Evolutionary conservation across 37 sponge, comb jelly and placozoan genomes (phyloP).

Genomic region (Mnemiopsis leidyi): DNA sequence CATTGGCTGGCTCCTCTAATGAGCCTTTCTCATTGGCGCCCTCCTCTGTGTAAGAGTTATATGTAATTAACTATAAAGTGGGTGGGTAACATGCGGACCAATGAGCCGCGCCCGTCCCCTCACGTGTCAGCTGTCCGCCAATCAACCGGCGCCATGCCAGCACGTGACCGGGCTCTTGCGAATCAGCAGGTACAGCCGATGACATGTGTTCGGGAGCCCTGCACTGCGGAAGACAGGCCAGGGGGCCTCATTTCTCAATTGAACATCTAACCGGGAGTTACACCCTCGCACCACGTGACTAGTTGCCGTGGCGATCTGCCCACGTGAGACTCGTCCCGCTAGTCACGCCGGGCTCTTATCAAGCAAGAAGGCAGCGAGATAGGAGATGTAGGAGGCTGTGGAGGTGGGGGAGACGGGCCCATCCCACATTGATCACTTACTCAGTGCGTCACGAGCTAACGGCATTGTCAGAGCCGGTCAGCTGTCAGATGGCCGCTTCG

Average conservation of each 20-base stretch:
- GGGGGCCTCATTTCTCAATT: slow-evolving; percentile 59
- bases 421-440: neutral
- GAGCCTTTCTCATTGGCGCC: slow-evolving; percentile 67
- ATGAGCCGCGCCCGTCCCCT: neutral
- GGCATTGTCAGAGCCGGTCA: neutral
- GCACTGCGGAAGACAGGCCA: slow-evolving; percentile 21
- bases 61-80: slow-evolving; percentile 64
- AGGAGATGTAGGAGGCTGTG: neutral
- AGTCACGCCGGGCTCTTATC: neutral
- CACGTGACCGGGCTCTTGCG: slow-evolving; percentile 31
- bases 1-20: slow-evolving; percentile 67
- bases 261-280: slow-evolving; percentile 4
- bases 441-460: neutral
- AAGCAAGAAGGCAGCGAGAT: neutral
- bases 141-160: slow-evolving; percentile 17
- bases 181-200: neutral
- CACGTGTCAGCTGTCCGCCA: neutral
- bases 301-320: neutral
- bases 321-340: slow-evolving; percentile 3
- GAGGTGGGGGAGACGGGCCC: too few species aligned
- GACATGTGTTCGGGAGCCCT: slow-evolving; percentile 11
- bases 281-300: slow-evolving; percentile 1
- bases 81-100: slow-evolving; percentile 52
- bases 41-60: slow-evolving; percentile 50
- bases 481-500: neutral